These are phyloP conservation scores for Onychomys arenicola DNA, from an alignment of 2,797 vertebrate genomes.

Conservation along the genomic window DNA sequence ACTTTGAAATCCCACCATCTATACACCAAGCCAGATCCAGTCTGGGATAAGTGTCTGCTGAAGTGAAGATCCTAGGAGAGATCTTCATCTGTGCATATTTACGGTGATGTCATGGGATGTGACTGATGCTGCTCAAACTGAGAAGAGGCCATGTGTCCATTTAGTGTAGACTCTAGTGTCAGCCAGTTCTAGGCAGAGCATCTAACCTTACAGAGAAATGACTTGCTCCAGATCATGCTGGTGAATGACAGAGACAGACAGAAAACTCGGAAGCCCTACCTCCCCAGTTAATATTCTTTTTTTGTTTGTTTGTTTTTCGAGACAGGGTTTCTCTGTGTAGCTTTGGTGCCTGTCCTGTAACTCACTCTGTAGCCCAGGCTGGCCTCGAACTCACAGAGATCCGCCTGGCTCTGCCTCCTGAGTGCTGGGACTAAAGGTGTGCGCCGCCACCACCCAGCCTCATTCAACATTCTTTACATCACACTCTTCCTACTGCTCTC, in stretches of 20 bases:
- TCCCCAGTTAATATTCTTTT: background rate
- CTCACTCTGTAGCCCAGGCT: too few species aligned
- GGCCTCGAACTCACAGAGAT: too few species aligned
- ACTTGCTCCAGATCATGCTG: conserved; percentile 5
- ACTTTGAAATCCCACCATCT: background rate
- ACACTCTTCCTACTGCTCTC: background rate
- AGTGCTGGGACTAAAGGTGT: too few species aligned
- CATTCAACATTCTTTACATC: background rate
- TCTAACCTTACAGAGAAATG: background rate
- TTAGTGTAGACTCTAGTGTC: background rate
- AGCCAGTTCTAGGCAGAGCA: background rate
- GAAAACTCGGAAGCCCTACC: conserved; percentile 9
- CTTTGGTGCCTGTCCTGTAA: too few species aligned
- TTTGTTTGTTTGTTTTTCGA: too few species aligned
- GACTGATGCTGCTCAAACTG: background rate
- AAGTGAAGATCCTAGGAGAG: background rate
- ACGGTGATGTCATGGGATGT: background rate
- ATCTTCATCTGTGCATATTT: background rate
- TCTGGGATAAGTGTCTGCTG: background rate
- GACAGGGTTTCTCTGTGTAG: too few species aligned
- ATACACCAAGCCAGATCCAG: background rate
- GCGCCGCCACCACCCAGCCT: background rate
- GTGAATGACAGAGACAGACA: background rate
- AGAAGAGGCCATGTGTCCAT: background rate
- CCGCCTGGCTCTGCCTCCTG: too few species aligned